Percentiles rank a stretch among this genome's conserved stretches.
phyloP scores from a whole-genome alignment of 1,140 invertebrate species.

The Atopsyche davidsoni region DNA sequence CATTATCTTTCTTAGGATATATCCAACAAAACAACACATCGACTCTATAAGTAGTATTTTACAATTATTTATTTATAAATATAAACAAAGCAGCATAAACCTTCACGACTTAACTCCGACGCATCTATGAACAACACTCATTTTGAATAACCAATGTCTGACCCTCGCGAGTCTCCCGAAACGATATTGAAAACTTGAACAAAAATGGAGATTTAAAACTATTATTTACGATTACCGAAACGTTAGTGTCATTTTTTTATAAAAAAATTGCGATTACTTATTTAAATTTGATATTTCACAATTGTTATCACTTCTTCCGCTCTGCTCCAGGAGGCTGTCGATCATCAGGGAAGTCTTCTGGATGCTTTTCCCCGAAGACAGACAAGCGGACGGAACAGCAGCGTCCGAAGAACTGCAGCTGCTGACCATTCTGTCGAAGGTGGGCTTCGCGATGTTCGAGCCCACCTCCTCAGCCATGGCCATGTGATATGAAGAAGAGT shows the following conservation, averaged over 20 bases:
- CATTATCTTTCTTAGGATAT: conserved; percentile 19
- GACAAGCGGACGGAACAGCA: conserved; percentile 10
- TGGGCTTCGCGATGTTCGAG: conserved; percentile 20
- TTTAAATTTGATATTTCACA: conserved; percentile 24
- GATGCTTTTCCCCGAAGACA: conserved; percentile 17
- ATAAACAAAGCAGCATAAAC: background rate
- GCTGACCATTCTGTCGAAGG: conserved; percentile 23
- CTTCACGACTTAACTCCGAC: background rate
- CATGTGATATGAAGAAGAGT: conserved; percentile 28
- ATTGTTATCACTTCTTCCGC: conserved; percentile 19
- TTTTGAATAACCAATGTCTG: background rate
- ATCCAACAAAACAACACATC: conserved; percentile 23
- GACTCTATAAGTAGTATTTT: conserved; percentile 9
- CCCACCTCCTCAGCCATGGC: conserved; percentile 21
- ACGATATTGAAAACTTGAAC: background rate
- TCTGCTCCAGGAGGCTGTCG: conserved; percentile 26
- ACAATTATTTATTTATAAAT: conserved; percentile 8
- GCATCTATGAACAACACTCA: background rate
- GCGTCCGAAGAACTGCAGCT: conserved; percentile 26
- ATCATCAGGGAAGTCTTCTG: conserved; percentile 28
- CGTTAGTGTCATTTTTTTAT: too few species aligned
- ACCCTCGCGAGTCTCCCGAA: background rate
- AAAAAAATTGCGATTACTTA: too few species aligned
- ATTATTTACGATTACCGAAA: too few species aligned
- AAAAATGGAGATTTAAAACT: background rate